Evolutionary conservation across 2,797 vertebrate genomes (phyloP).

Genomic region (Prunella strophiata): DNA sequence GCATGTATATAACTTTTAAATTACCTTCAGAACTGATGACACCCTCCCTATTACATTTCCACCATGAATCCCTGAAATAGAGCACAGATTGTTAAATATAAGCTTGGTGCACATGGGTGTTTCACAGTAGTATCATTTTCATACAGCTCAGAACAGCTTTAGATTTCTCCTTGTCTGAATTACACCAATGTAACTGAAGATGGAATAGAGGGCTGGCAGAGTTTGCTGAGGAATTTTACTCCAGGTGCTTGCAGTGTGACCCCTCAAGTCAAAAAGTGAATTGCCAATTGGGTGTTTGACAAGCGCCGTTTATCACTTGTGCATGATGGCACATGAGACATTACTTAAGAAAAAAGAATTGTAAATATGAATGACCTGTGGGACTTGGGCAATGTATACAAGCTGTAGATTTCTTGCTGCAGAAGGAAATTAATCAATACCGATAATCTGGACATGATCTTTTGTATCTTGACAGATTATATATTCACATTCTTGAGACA

Average conservation of each 20-base stretch:
- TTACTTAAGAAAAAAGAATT: background rate
- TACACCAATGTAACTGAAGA: background rate
- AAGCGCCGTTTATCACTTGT: background rate
- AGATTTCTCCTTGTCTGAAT: background rate
- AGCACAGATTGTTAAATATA: background rate
- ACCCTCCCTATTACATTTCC: background rate
- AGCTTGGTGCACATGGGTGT: background rate
- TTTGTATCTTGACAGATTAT: background rate
- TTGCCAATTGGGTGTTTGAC: conserved; percentile 36
- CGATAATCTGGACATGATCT: background rate
- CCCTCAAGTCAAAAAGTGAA: conserved; percentile 7
- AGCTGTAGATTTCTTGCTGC: background rate
- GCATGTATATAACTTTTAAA: background rate
- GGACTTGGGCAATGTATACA: background rate
- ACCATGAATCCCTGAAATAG: background rate
- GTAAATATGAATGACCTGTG: conserved; percentile 16
- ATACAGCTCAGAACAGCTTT: background rate
- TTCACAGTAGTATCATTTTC: background rate
- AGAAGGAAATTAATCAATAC: background rate
- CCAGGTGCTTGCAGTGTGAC: background rate
- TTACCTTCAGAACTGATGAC: background rate
- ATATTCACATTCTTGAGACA: background rate
- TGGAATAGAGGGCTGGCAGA: background rate
- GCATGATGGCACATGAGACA: background rate
- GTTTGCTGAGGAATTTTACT: conserved; percentile 15